Base-by-base conservation (phyloP, 2,113 vertebrate genomes). In the Petromus typicus region DNA sequence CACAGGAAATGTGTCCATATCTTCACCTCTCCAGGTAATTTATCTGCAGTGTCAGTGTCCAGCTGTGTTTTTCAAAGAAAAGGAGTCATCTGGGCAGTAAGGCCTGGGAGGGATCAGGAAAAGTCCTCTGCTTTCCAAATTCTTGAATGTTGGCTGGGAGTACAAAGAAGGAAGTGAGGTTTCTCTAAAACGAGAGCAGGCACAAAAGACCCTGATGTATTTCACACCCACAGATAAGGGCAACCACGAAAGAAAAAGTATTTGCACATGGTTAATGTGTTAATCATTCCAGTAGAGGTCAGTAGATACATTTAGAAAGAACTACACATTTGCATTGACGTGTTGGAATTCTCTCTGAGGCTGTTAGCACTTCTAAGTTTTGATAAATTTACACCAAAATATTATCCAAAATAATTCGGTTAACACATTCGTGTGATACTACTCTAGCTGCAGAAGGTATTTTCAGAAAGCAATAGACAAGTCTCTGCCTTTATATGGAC, bases 221-320 rank as follows among this genome's bases (percentile, higher is more conserved):
- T 89, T 89, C 45, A 86, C 7, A 37, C 37, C 75, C 27, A 81
- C 2, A 27, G 22, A 66, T 67, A 82, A 89, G 8, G 20, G 20
- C 22, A 54, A 20, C 17, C 12, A 8, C 57, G 27, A 56, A 78
- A 79, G 51, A 8, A 79, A 78, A 3, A n/a, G 45, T 16, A 43
- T 20, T 40, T 32, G 0, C 45, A 7, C 67, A 79, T 81, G 37
- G 16, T 6, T 85, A 75, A 59, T 37, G 76, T 56, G 56, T 25
- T 78, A 85, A 85, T 9, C 48, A 37, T 67, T 64, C 97, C 95
- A 97, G 91, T 80, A 97, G 96, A 59, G 95, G 97, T 94, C 97
- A 69, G 83, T 92, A 97, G 67, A 94, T 37, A 79, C 83, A 88
- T 87, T 88, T 79, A 91, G 56, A 95, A 97, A 92, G 96, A 92